These are phyloP conservation scores for Portunus trituberculatus DNA, from an alignment of 1,140 invertebrate genomes.

Conservation along the genomic window DNA sequence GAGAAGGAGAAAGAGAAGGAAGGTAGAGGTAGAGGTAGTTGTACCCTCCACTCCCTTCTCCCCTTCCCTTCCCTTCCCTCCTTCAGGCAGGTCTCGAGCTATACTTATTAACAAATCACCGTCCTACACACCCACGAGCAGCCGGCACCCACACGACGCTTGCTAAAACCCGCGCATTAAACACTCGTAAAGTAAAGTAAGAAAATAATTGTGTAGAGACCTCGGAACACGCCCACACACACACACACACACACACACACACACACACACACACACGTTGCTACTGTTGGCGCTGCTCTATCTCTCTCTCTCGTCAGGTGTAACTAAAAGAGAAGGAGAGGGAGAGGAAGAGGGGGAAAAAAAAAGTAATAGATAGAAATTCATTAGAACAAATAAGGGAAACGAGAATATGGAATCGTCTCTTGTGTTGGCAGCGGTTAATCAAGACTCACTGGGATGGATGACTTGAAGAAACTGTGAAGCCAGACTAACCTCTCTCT, in stretches of 20 bases:
- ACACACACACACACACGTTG: too few species aligned
- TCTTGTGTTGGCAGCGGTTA: not conserved
- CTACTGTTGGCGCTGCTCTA: not conserved
- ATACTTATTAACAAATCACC: not conserved
- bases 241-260: not conserved
- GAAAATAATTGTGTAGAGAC: not conserved
- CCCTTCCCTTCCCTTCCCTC: not conserved
- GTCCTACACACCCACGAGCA: not conserved
- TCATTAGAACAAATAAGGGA: not conserved
- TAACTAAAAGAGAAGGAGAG: not conserved
- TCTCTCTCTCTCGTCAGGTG: not conserved
- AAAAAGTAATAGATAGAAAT: conserved; percentile 16
- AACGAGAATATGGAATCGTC: not conserved
- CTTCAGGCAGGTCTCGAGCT: not conserved
- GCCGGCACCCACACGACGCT: not conserved
- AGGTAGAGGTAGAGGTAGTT: too few species aligned
- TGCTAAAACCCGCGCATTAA: not conserved
- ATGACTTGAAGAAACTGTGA: not conserved
- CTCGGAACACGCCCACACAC: not conserved
- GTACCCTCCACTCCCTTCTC: not conserved
- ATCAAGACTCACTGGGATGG: not conserved
- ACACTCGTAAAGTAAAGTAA: conserved; percentile 1
- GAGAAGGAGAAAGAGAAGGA: too few species aligned
- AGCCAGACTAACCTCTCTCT: not conserved
- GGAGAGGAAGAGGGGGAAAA: not conserved